Conservation (phyloP, 2,888 invertebrate genomes). For the Prosopocoilus inquinatus region DNA sequence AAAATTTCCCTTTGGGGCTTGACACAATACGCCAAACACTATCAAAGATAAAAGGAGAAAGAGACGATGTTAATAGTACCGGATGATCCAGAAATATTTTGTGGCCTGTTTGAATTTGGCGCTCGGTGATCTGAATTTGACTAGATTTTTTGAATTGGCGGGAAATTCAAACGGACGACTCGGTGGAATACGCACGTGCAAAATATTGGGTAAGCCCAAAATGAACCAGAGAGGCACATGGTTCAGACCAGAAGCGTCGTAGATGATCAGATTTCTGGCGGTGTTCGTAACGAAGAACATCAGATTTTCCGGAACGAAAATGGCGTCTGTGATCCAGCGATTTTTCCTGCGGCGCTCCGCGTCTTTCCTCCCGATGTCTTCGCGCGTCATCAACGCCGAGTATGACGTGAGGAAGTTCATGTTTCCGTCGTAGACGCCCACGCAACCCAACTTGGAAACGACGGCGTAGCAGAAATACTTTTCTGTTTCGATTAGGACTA, state of each 20-base stretch:
- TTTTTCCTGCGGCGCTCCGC: constrained; percentile 51
- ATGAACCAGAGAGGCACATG: constrained; percentile 60
- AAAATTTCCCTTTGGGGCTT: constrained; percentile 17
- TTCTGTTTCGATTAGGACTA: constrained; percentile 57
- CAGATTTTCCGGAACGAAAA: constrained; percentile 58
- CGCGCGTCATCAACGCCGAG: constrained; percentile 55
- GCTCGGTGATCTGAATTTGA: too few species aligned
- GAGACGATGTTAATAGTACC: background rate
- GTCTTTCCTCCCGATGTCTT: constrained; percentile 49
- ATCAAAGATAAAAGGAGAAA: constrained; percentile 2
- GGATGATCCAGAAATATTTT: too few species aligned
- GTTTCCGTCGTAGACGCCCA: constrained; percentile 61
- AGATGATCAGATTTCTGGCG: constrained; percentile 60
- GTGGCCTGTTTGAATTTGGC: too few species aligned
- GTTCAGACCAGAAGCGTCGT: constrained; percentile 59
- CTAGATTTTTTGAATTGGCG: too few species aligned
- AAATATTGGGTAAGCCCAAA: constrained; percentile 57
- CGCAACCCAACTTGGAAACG: constrained; percentile 58
- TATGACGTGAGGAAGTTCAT: constrained; percentile 55
- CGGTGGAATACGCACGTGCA: constrained; percentile 38
- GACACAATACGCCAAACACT: constrained; percentile 55
- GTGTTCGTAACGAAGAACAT: constrained; percentile 57
- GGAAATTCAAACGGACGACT: background rate
- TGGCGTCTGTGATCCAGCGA: constrained; percentile 63
- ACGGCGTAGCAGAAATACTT: constrained; percentile 62